Evolutionary conservation across 2,888 invertebrate species (phyloP), one percentile per base, ranked within the genome.

Genomic region (Ormyrus thymus): DNA sequence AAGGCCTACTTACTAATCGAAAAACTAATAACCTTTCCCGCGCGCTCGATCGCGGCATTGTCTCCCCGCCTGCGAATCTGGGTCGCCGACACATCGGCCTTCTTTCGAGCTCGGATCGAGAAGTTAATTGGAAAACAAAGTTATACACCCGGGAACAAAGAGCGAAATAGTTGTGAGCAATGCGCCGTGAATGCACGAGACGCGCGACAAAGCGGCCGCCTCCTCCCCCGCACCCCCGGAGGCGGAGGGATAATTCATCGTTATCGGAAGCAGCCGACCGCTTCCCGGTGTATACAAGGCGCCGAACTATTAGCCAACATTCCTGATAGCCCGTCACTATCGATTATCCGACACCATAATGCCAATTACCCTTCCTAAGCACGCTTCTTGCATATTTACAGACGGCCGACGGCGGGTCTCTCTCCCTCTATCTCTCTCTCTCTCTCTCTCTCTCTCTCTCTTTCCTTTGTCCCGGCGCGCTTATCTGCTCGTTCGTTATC

Each of bases 281-380:
- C 55, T 53, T 55, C 11, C 65, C 43, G 58, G 13, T 59, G 48
- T 76, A 62, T 68, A 69, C 74, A 81, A 82, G 80, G 75, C 70
- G 77, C 61, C 75, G 76, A 83, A 81, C 76, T 78, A 77, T 69
- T 79, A 82, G 81, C 81, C 78, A 83, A 83, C 82, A 80, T 76
- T 76, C 81, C 82, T 78, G 80, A 83, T 84, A 82, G 79, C 62
- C 72, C 61, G 80, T 59, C 75, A 68, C 81, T 82, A 84, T 84
- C 83, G 84, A 85, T 83, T 81, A 83, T 81, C 62, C 66, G 46
- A 56, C 62, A 62, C 66, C 66, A 73, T 81, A 81, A 83, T 81
- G 72, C 71, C 76, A 81, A 79, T 78, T 80, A 81, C 75, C 83
- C 83, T 81, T 71, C 50, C n/a, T 10, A 61, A 51, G 43, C 56